A percentile compares a stretch with the other conserved stretches of the same genome.
phyloP scores from a whole-genome alignment of 2,888 invertebrate genomes.

The Lasioglossum vierecki region DNA sequence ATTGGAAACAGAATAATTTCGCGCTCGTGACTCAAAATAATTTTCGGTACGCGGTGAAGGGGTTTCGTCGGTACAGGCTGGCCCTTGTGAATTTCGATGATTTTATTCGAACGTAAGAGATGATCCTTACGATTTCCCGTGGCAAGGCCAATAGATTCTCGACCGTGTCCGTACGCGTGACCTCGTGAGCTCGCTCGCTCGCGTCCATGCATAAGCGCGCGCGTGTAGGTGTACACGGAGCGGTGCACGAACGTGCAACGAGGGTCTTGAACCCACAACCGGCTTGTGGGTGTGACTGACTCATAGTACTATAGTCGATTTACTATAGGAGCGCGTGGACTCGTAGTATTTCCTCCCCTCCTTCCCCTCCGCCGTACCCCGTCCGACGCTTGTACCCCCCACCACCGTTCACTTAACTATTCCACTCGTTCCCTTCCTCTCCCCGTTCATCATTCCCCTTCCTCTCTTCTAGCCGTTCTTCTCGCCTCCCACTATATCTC shows the following conservation, averaged over 20 bases:
- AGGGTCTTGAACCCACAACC: constrained; percentile 82
- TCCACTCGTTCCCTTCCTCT: constrained; percentile 22
- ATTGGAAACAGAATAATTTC: neutral
- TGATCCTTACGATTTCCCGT: constrained; percentile 63
- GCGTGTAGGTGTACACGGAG: constrained; percentile 20
- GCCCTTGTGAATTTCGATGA: constrained; percentile 20
- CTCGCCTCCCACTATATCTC: neutral
- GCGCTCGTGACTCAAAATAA: neutral
- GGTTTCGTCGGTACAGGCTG: neutral
- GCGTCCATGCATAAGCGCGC: constrained; percentile 9
- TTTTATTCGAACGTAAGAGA: constrained; percentile 28
- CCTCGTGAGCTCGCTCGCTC: constrained; percentile 71
- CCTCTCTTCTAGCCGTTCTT: neutral
- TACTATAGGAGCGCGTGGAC: constrained; percentile 80
- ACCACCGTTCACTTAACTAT: constrained; percentile 44
- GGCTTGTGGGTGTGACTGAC: constrained; percentile 83
- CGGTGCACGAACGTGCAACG: constrained; percentile 73
- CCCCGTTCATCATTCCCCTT: neutral
- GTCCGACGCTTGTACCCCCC: constrained; percentile 24
- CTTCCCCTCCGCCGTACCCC: neutral
- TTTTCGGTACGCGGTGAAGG: neutral
- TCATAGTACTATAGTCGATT: constrained; percentile 83
- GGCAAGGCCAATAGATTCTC: constrained; percentile 75
- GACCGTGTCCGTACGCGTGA: constrained; percentile 73
- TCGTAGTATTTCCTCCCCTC: constrained; percentile 74